phyloP scores from a whole-genome alignment of 2,113 vertebrate species.

The Cyanoramphus novaezelandiae region DNA sequence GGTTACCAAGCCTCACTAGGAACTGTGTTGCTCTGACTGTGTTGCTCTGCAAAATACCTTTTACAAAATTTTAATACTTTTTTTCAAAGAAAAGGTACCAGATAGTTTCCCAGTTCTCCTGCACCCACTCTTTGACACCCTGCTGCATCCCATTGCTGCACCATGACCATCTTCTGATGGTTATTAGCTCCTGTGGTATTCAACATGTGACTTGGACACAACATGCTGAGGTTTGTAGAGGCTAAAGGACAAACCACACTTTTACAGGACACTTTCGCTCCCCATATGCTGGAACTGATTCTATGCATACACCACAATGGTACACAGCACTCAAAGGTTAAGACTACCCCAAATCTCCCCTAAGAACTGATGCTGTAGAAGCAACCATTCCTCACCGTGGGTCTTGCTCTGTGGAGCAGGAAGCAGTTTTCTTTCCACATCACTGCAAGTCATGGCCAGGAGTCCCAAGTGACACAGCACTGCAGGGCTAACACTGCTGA shows the following conservation, averaged over 20 bases:
- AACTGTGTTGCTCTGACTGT: background rate
- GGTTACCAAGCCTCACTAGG: background rate
- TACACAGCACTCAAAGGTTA: background rate
- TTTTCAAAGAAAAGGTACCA: background rate
- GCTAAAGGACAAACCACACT: background rate
- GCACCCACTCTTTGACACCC: background rate
- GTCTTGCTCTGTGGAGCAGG: background rate
- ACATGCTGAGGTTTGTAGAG: background rate
- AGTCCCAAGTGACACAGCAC: background rate
- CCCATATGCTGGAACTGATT: background rate
- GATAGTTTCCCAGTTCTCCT: background rate
- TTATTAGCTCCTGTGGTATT: background rate
- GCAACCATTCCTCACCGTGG: background rate
- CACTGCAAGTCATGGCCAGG: background rate
- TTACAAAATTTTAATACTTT: background rate
- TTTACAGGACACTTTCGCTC: background rate
- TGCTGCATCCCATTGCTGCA: fast-evolving
- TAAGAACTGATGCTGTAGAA: background rate
- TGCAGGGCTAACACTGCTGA: constrained; percentile 1
- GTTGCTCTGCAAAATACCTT: background rate
- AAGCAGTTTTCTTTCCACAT: background rate
- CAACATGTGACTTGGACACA: background rate
- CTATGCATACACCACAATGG: fast-evolving
- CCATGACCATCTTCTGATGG: background rate
- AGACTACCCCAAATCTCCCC: background rate